Conservation (phyloP, 2,113 vertebrate genomes). For the Picathartes gymnocephalus region DNA sequence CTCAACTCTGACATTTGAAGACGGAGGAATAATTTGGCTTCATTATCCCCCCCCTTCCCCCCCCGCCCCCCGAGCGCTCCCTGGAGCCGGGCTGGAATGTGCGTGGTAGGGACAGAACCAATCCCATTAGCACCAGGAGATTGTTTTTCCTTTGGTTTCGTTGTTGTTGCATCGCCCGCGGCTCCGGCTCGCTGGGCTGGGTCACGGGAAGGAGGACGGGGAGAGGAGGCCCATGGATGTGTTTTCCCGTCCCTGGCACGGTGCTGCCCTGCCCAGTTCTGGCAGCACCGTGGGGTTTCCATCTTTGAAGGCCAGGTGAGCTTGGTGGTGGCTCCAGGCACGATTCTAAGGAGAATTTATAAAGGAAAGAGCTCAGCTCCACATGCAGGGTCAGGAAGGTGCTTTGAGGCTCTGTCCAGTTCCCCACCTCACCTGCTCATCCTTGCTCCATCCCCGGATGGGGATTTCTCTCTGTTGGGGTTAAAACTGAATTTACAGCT, state of each 20-base stretch:
- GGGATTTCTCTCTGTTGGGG: background rate
- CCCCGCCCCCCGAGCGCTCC: background rate
- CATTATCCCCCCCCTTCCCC: background rate
- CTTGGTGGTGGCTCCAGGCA: background rate
- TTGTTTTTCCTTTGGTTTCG: constrained; percentile 49
- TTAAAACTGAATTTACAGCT: background rate
- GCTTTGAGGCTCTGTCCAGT: background rate
- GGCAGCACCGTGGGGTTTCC: background rate
- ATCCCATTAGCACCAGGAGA: constrained; percentile 60
- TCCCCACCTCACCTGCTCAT: background rate
- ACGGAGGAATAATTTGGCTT: constrained; percentile 24
- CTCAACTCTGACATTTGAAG: constrained; percentile 34
- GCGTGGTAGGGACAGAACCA: constrained; percentile 64
- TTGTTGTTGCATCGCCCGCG: background rate
- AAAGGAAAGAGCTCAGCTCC: background rate
- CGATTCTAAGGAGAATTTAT: rapidly evolving
- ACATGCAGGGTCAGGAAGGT: rapidly evolving
- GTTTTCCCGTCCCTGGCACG: rapidly evolving
- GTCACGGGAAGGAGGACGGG: background rate
- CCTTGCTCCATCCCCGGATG: background rate
- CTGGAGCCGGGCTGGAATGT: constrained; percentile 61
- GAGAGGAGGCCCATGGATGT: background rate
- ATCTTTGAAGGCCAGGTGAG: background rate
- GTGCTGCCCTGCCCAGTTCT: background rate
- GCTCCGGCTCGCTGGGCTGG: background rate